phyloP scores from a whole-genome alignment of 1,140 invertebrate genomes.

The Scaptomyza montana region DNA sequence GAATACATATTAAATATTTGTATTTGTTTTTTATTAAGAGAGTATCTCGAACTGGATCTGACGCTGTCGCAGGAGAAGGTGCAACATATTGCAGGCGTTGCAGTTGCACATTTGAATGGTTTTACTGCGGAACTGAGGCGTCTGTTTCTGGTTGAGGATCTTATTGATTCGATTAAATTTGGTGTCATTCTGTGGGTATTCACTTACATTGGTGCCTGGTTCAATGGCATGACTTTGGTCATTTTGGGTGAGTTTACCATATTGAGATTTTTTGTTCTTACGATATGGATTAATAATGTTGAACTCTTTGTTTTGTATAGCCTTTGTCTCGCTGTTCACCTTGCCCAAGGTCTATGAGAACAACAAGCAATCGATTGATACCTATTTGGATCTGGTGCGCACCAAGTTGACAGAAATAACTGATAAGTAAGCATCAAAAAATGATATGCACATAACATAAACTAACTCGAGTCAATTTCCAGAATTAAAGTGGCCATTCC shows the following conservation, averaged over 20 bases:
- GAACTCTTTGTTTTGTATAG: constrained; percentile 85
- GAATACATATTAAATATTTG: not conserved
- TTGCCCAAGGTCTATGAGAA: constrained; percentile 99
- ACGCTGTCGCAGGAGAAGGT: constrained; percentile 94
- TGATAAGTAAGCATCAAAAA: constrained; percentile 88
- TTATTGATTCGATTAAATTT: constrained; percentile 98
- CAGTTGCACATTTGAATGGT: constrained; percentile 93
- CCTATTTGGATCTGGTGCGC: constrained; percentile 94
- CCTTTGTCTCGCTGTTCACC: constrained; percentile 96
- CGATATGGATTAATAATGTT: too few species aligned
- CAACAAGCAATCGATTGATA: constrained; percentile 98
- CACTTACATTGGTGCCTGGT: constrained; percentile 98
- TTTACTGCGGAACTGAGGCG: constrained; percentile 92
- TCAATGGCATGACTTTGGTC: constrained; percentile 98
- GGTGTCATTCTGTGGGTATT: constrained; percentile 95
- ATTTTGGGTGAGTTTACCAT: constrained; percentile 90
- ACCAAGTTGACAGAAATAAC: constrained; percentile 95
- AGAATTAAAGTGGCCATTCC: constrained; percentile 96
- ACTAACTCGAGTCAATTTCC: constrained; percentile 70
- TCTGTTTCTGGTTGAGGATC: constrained; percentile 97
- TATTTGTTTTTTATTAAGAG: constrained; percentile 85
- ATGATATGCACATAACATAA: too few species aligned
- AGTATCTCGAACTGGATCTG: constrained; percentile 94
- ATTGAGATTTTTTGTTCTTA: too few species aligned
- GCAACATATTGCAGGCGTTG: constrained; percentile 91